Evolutionary conservation across 2,888 invertebrate genomes (phyloP).

Genomic region (Euproctis similis): DNA sequence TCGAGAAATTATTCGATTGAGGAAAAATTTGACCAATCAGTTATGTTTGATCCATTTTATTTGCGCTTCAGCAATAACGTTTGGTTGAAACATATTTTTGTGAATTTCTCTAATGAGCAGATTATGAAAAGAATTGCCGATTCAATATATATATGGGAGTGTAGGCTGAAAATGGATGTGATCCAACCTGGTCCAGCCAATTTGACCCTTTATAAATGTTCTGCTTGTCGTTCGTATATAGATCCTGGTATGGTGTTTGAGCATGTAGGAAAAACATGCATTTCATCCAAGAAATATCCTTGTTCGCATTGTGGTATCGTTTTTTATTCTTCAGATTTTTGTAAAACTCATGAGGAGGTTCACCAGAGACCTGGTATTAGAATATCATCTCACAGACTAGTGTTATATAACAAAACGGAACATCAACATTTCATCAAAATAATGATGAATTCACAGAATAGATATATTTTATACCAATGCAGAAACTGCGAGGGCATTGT

Average conservation of each 20-base stretch:
- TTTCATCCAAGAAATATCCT: slow-evolving; percentile 28
- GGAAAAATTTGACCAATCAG: neutral
- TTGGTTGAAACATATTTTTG: slow-evolving; percentile 49
- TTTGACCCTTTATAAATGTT: slow-evolving; percentile 45
- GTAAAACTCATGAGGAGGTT: slow-evolving; percentile 36
- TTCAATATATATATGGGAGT: slow-evolving; percentile 48
- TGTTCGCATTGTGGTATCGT: slow-evolving; percentile 42
- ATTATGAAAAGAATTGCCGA: slow-evolving; percentile 27
- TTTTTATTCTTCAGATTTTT: slow-evolving; percentile 31
- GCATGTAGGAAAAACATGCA: slow-evolving; percentile 35
- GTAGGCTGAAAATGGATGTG: slow-evolving; percentile 44
- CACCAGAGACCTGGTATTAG: slow-evolving; percentile 26
- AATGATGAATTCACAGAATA: slow-evolving; percentile 22
- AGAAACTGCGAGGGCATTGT: slow-evolving; percentile 43
- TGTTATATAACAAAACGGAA: slow-evolving; percentile 39
- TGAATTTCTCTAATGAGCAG: slow-evolving; percentile 23
- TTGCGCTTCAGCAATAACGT: slow-evolving; percentile 35
- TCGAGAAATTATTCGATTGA: slow-evolving; percentile 28
- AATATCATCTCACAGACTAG: slow-evolving; percentile 35
- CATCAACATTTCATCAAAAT: slow-evolving; percentile 31
- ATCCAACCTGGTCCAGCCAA: slow-evolving; percentile 35
- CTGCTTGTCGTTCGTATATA: slow-evolving; percentile 38
- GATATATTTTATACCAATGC: slow-evolving; percentile 46
- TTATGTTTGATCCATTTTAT: slow-evolving; percentile 35
- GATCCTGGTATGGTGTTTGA: slow-evolving; percentile 31